A percentile compares a stretch with the other conserved stretches of the same genome.
Evolutionary conservation across 2,113 vertebrate genomes (phyloP).

Genomic region (Lasiurus cinereus): DNA sequence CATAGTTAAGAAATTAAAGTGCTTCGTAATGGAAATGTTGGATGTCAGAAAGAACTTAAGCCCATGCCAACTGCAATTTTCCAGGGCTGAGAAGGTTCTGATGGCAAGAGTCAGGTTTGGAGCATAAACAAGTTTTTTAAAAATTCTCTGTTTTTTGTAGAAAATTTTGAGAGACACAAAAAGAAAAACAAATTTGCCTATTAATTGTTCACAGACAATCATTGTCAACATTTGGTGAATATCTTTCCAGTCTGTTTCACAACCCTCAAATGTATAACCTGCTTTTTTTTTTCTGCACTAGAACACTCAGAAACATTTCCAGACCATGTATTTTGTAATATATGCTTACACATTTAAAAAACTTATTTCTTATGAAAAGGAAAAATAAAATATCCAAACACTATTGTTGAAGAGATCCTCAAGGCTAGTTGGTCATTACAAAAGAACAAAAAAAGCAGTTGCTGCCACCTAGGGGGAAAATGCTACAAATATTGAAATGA

Average conservation of each 20-base stretch:
- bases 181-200: background rate
- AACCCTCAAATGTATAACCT: background rate
- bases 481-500: background rate
- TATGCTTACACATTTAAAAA: background rate
- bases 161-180: background rate
- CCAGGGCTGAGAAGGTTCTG: background rate
- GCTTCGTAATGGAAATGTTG: background rate
- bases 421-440: background rate
- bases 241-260: background rate
- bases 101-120: background rate
- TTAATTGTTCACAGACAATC: background rate
- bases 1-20: background rate
- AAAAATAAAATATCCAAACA: conserved; percentile 9
- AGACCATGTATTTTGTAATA: background rate
- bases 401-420: background rate
- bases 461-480: conserved; percentile 63
- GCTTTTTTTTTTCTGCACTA: background rate
- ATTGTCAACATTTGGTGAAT: background rate
- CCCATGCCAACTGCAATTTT: background rate
- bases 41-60: background rate
- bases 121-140: background rate
- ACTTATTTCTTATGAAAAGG: conserved; percentile 8
- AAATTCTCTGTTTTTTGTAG: background rate
- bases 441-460: background rate
- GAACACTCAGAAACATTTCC: background rate